Evolutionary conservation across 2,797 vertebrate species (phyloP).

Genomic region (Glossophaga mutica): DNA sequence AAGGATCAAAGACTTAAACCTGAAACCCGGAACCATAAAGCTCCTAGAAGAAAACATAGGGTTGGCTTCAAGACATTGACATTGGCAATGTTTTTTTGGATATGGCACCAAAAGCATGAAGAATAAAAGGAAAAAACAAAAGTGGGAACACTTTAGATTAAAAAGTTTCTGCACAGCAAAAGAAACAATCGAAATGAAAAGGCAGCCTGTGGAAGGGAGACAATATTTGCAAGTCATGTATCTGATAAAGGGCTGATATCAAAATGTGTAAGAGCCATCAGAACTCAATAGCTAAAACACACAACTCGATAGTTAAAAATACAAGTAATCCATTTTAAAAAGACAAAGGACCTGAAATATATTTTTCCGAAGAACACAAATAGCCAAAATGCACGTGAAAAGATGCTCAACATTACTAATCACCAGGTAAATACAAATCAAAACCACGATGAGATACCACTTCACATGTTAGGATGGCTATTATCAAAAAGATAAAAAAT

Average conservation of each 20-base stretch:
- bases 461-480: neutral
- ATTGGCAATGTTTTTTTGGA: neutral
- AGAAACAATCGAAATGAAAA: neutral
- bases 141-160: neutral
- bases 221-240: neutral
- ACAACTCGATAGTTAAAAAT: neutral
- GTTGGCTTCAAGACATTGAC: neutral
- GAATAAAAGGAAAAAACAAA: neutral
- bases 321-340: neutral
- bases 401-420: neutral
- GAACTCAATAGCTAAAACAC: neutral
- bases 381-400: neutral
- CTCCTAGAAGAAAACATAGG: neutral
- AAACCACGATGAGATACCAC: neutral
- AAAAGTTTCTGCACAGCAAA: neutral
- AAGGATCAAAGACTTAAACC: neutral
- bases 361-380: neutral
- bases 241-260: neutral
- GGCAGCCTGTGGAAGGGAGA: neutral
- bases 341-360: neutral
- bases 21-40: neutral
- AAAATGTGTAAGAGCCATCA: neutral
- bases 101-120: neutral
- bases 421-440: neutral
- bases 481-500: neutral